Percentiles rank a stretch among this genome's conserved stretches.
Conservation (phyloP, 2,797 vertebrate genomes). For the Acomys russatus region DNA sequence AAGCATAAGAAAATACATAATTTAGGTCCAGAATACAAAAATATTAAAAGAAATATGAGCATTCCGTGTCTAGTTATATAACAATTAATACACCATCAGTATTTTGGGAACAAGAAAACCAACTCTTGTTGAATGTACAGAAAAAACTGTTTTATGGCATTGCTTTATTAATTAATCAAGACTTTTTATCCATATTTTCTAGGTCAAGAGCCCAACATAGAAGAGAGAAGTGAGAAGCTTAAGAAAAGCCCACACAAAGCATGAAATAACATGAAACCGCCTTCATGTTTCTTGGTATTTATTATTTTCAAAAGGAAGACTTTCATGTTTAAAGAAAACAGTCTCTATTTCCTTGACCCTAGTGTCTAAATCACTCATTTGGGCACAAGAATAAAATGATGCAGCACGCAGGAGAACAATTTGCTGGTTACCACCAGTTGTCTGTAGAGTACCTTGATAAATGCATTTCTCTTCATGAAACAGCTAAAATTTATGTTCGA, state of each 20-base stretch:
- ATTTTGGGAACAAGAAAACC: constrained; percentile 28
- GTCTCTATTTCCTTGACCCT: constrained; percentile 10
- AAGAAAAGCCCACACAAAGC: constrained; percentile 49
- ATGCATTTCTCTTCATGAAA: neutral
- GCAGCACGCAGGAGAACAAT: constrained; percentile 26
- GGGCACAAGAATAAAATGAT: constrained; percentile 36
- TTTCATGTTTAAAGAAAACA: constrained; percentile 45
- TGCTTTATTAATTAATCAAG: constrained; percentile 36
- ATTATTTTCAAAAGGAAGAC: constrained; percentile 64
- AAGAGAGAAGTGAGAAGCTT: constrained; percentile 34
- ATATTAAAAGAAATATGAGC: constrained; percentile 48
- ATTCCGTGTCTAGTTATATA: constrained; percentile 10
- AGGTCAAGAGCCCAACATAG: constrained; percentile 55
- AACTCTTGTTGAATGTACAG: neutral
- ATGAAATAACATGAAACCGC: constrained; percentile 11
- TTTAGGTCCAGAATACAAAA: neutral
- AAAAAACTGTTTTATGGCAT: neutral
- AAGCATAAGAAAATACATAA: neutral
- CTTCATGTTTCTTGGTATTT: constrained; percentile 38
- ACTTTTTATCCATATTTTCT: constrained; percentile 42
- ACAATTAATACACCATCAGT: constrained; percentile 3
- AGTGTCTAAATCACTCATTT: constrained; percentile 29
- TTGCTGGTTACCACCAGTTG: neutral
- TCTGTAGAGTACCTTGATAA: neutral
- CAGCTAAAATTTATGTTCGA: neutral